A percentile compares a stretch with the other conserved stretches of the same genome.
These are phyloP conservation scores for Ophion obscuratus DNA, from an alignment of 2,888 invertebrate genomes.

Conservation along the genomic window DNA sequence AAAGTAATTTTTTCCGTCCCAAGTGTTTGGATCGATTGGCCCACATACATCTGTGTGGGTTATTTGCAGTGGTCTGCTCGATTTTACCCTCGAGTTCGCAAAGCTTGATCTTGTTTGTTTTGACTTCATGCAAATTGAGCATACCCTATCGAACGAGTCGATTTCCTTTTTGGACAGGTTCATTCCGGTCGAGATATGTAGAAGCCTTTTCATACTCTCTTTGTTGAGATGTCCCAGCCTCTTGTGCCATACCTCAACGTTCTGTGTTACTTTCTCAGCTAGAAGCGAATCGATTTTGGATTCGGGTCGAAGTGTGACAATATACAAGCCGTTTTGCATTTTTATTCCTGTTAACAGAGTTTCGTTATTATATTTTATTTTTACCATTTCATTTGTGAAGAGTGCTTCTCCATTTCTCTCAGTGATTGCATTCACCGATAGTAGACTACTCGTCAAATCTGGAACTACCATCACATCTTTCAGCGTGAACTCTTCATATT, in stretches of 20 bases:
- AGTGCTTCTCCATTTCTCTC: conserved; percentile 47
- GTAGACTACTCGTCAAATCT: conserved; percentile 56
- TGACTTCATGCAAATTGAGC: conserved; percentile 13
- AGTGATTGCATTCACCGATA: conserved; percentile 27
- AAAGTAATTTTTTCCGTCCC: conserved; percentile 56
- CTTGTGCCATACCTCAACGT: conserved; percentile 56
- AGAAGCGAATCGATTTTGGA: background rate
- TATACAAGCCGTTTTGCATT: conserved; percentile 34
- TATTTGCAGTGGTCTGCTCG: conserved; percentile 43
- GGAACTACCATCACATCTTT: conserved; percentile 58
- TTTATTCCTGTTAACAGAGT: conserved; percentile 32
- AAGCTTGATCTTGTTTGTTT: conserved; percentile 43
- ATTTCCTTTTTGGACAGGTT: conserved; percentile 18
- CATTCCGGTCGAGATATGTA: conserved; percentile 33
- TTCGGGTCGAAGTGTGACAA: conserved; percentile 43
- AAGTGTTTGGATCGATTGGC: conserved; percentile 55
- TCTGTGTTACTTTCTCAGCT: background rate
- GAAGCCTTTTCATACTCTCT: conserved; percentile 31
- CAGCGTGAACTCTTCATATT: conserved; percentile 57
- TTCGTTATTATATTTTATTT: conserved; percentile 32
- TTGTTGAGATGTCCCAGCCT: conserved; percentile 62
- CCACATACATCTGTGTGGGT: conserved; percentile 66
- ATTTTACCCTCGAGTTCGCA: conserved; percentile 19
- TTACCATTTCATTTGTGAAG: conserved; percentile 24
- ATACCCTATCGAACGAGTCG: background rate